These are phyloP conservation scores for Phoeniculus purpureus DNA, from an alignment of 2,797 vertebrate species.

Conservation along the genomic window DNA sequence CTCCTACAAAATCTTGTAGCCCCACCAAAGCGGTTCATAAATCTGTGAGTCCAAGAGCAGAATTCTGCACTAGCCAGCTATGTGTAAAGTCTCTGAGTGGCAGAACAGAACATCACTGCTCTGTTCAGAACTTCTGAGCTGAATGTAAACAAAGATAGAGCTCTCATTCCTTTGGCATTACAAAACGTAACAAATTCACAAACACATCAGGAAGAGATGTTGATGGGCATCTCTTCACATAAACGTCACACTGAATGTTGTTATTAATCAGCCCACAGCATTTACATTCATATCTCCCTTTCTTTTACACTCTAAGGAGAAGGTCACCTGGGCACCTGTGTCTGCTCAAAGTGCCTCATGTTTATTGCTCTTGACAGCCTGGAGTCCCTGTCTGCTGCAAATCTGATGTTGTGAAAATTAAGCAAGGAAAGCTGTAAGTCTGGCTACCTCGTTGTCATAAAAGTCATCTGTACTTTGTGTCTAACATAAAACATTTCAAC, in stretches of 20 bases:
- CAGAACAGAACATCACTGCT: not conserved
- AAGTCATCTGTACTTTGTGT: not conserved
- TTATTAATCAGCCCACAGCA: not conserved
- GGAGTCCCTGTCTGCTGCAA: not conserved
- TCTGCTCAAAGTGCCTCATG: not conserved
- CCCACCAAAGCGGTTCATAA: not conserved
- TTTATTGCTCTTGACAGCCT: conserved; percentile 47
- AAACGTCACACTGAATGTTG: conserved; percentile 13
- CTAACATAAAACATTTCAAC: conserved; percentile 21
- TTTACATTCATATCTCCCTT: conserved; percentile 18
- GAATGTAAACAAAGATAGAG: not conserved
- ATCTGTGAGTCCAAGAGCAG: not conserved
- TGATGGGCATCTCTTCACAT: not conserved
- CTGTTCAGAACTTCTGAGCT: not conserved
- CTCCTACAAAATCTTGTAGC: not conserved
- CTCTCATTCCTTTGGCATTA: not conserved
- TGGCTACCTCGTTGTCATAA: conserved; percentile 29
- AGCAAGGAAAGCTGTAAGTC: conserved; percentile 15
- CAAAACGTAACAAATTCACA: not conserved
- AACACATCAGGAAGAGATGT: not conserved
- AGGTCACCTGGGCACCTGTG: conserved; percentile 37
- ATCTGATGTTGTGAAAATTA: conserved; percentile 32
- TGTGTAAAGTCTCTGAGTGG: not conserved
- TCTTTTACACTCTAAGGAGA: conserved; percentile 19
- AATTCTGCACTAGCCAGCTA: not conserved